A percentile compares a stretch with the other conserved stretches of the same genome.
Conservation (phyloP, 2,888 invertebrate species). For the Rhagonycha lutea region DNA sequence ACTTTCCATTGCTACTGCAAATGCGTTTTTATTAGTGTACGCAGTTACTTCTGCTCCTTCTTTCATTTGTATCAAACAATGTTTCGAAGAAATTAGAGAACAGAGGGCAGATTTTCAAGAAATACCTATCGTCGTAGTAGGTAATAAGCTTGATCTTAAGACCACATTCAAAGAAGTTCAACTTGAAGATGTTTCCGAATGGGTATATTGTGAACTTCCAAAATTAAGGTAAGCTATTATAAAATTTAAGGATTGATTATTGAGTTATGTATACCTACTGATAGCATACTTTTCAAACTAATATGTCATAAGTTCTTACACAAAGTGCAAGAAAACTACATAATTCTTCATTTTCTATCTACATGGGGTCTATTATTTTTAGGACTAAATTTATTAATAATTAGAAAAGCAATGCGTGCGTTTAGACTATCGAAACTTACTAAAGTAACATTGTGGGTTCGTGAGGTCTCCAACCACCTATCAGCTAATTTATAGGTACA, state of each 20-base stretch:
- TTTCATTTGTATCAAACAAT: constrained; percentile 73
- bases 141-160: constrained; percentile 82
- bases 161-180: constrained; percentile 71
- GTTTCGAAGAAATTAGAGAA: constrained; percentile 82
- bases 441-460: no score
- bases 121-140: constrained; percentile 84
- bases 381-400: no score
- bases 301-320: no score
- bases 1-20: constrained; percentile 83
- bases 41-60: constrained; percentile 75
- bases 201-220: constrained; percentile 78
- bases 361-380: no score
- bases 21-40: constrained; percentile 87
- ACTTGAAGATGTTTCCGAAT: constrained; percentile 79
- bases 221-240: constrained; percentile 61
- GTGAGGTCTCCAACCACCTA: no score
- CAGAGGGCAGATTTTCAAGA: constrained; percentile 76
- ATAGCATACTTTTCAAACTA: no score
- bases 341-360: no score
- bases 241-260: background rate
- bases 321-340: no score
- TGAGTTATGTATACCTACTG: no score
- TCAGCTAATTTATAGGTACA: no score
- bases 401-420: no score
- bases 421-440: no score